Base-by-base conservation (phyloP, 2,797 vertebrate genomes). In the Coracias cyanogaster region DNA sequence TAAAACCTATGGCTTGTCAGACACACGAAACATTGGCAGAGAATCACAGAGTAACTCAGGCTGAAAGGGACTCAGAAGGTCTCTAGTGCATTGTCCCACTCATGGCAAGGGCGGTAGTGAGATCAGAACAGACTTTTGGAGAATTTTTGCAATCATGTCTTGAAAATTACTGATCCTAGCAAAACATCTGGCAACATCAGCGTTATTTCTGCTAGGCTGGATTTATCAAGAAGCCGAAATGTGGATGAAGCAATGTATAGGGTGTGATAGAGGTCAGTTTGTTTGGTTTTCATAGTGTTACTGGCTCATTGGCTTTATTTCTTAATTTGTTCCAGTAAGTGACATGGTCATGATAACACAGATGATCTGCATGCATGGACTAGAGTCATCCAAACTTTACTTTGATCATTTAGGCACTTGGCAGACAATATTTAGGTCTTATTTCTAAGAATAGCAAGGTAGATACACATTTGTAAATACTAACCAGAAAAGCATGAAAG, bases 401-500 rank as follows among this genome's bases (percentile, higher is more conserved):
- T 25, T 21, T 65, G 58, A 26, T 82, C n/a, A 92, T 89, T 58
- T 55, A 31, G 3, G 1, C 54, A 35, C 46, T 69, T 78, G 57
- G 33, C 31, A 89, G 83, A 29, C 33, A 65, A 46, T 86, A 81
- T 89, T 95, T 93, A 89, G 74, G 80, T 83, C 55, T 94, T 60
- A 83, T 80, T 84, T 89, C 90, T 93, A 94, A 96, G 67, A 93
- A 90, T 91, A 95, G 64, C 70, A 65, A 74, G 43, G 72, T 80
- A 91, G 87, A 43, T 80, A 58, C 52, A 43, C 4, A 15, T 60
- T 85, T 91, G 51, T 90, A 94, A 86, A 74, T 93, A 61, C 80
- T 88, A 88, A 78, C 82, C 72, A 62, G 80, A 37, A 76, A 95
- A 90, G n/a, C 79, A 93, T 64, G 94, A 92, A 93, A 88, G 73